These are phyloP conservation scores for Chelon auratus DNA, from an alignment of 2,797 vertebrate genomes.

Conservation along the genomic window DNA sequence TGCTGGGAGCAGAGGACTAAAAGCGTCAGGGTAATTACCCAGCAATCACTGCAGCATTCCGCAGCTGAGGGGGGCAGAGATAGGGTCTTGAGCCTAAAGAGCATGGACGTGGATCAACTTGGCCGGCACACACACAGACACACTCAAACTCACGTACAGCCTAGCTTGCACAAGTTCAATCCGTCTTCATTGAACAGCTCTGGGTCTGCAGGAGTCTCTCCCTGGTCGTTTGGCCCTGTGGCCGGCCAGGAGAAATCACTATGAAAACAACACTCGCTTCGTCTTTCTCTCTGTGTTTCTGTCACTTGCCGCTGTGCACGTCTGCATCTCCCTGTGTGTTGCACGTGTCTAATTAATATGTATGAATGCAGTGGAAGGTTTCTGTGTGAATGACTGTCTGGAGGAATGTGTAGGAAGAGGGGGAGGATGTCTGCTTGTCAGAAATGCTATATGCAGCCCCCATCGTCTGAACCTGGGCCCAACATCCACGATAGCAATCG, in stretches of 20 bases:
- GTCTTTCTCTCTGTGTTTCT: slow-evolving; percentile 34
- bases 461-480: slow-evolving; percentile 47
- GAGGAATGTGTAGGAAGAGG: slow-evolving; percentile 61
- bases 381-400: slow-evolving; percentile 63
- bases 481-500: slow-evolving; percentile 68
- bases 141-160: slow-evolving; percentile 46
- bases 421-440: slow-evolving; percentile 73
- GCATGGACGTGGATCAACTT: slow-evolving; percentile 74
- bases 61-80: slow-evolving; percentile 76
- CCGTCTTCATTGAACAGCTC: slow-evolving; percentile 61
- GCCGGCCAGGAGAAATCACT: slow-evolving; percentile 47
- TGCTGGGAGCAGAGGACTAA: slow-evolving; percentile 71
- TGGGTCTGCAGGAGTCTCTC: slow-evolving; percentile 52
- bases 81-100: slow-evolving; percentile 78
- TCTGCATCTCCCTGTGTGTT: slow-evolving; percentile 34
- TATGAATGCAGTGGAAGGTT: slow-evolving; percentile 70
- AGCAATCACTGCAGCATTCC: slow-evolving; percentile 81
- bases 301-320: slow-evolving; percentile 1
- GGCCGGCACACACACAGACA: slow-evolving; percentile 57
- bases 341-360: slow-evolving; percentile 63
- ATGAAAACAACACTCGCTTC: slow-evolving; percentile 58
- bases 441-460: slow-evolving; percentile 52
- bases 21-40: slow-evolving; percentile 79
- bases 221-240: slow-evolving; percentile 51
- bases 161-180: slow-evolving; percentile 61